A percentile compares a stretch with the other conserved stretches of the same genome.
These are phyloP conservation scores for Listronotus oregonensis DNA, from an alignment of 1,140 invertebrate genomes.

Conservation along the genomic window DNA sequence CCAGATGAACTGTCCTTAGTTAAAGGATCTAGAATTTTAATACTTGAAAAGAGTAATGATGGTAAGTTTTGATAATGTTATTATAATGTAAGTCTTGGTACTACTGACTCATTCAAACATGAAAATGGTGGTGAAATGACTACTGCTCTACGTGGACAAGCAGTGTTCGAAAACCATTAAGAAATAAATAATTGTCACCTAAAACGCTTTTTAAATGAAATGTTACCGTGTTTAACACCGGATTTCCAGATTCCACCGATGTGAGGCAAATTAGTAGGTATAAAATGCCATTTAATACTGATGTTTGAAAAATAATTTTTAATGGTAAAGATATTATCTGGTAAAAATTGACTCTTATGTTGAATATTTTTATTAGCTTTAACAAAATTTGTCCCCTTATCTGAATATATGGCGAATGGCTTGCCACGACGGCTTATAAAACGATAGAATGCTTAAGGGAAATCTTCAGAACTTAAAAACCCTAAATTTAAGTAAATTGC, in stretches of 20 bases:
- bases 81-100: too few species aligned
- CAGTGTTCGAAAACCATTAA: too few species aligned
- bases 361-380: neutral
- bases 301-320: conserved; percentile 4
- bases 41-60: conserved; percentile 98
- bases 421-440: neutral
- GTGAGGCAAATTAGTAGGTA: conserved; percentile 50
- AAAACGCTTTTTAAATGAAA: conserved; percentile 39
- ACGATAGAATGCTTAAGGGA: conserved; percentile 13
- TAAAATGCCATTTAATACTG: conserved; percentile 56
- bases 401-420: conserved; percentile 32
- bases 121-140: too few species aligned
- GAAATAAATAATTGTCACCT: too few species aligned
- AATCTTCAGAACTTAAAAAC: neutral
- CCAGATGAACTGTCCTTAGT: conserved; percentile 93
- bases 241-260: conserved; percentile 53
- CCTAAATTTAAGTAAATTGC: neutral
- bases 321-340: neutral
- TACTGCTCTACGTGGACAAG: too few species aligned
- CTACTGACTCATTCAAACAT: too few species aligned
- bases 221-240: conserved; percentile 36
- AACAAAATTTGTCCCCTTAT: conserved; percentile 6
- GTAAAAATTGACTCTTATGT: neutral
- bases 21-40: conserved; percentile 87
- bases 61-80: conserved; percentile 56